Base-by-base conservation (phyloP, 2,888 invertebrate genomes). In the Eupithecia dodoneata region DNA sequence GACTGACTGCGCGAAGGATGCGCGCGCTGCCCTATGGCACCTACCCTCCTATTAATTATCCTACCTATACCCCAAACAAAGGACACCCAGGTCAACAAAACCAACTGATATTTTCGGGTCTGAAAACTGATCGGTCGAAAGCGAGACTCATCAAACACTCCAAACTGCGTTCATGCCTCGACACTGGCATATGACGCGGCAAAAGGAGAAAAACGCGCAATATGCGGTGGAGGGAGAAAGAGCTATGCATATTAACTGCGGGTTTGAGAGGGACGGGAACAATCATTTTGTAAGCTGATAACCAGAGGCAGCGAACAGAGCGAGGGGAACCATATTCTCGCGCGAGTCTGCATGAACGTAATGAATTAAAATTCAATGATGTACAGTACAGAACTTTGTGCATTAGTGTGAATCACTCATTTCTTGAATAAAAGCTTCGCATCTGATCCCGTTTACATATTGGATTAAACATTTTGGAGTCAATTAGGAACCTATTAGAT, bases 181-280 rank as follows among this genome's bases (percentile, higher is more conserved):
- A 89, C 90, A 91, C 90, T 90, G 89, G 89, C 92, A 91, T 93
- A 93, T 93, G 94, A 93, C 94, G 93, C 92, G 94, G 92, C 92
- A 94, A 94, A 94, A 94, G 92, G 93, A 94, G 94, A 94, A 94
- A 95, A 95, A 94, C 94, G 94, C 92, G 93, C 93, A 94, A 92
- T 93, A 92, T 91, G 90, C 92, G 93, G 86, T 85, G 82, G 90
- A 94, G 89, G 89, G 92, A 88, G 94, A 94, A 87, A 86, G 89
- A 83, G 83, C 84, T 90, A 93, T 89, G 87, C 86, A 88, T 90
- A 90, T 92, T 91, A 90, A 88, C 85, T 81, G 85, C 83, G 82
- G 79, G 92, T 84, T 80, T 85, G 92, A 95, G 88, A 84, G 91
- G 89, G 95, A 94, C 88, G 87, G 91, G 87, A 86, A 90, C 85